These are phyloP conservation scores for Herpailurus yagouaroundi DNA, from an alignment of 2,113 vertebrate species.

Conservation along the genomic window DNA sequence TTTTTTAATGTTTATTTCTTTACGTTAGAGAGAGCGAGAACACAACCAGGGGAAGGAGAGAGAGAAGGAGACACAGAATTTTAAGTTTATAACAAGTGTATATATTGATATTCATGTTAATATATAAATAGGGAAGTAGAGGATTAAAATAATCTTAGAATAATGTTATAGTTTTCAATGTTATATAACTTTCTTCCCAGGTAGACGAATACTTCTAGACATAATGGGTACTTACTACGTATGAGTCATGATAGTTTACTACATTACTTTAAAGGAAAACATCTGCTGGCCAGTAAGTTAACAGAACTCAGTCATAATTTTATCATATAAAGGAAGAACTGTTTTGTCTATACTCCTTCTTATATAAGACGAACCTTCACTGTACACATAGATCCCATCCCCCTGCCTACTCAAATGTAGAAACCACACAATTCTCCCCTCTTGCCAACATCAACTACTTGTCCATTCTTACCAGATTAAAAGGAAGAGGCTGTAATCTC, in stretches of 20 bases:
- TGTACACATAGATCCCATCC: not conserved
- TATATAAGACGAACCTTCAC: not conserved
- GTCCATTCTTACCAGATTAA: not conserved
- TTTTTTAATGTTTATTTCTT: too few species aligned
- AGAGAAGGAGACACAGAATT: not conserved
- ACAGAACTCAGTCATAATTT: constrained; percentile 57
- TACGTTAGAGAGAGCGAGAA: too few species aligned
- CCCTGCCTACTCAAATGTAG: not conserved
- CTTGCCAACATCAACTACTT: not conserved
- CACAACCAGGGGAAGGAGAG: too few species aligned
- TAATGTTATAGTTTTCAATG: not conserved
- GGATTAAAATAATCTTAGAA: constrained; percentile 57
- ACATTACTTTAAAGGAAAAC: constrained; percentile 33
- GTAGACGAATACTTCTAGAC: constrained; percentile 70
- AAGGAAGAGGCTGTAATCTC: not conserved
- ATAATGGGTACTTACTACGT: constrained; percentile 75
- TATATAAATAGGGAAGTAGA: not conserved
- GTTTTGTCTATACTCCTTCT: not conserved
- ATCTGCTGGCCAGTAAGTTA: constrained; percentile 62
- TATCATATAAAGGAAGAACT: not conserved
- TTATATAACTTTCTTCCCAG: not conserved
- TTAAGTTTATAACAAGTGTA: not conserved
- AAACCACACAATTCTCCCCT: not conserved
- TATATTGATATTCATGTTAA: not conserved
- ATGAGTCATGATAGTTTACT: constrained; percentile 68